Evolutionary conservation across 2,113 vertebrate genomes (phyloP), one percentile per base, ranked within the genome.

Genomic region (Oncorhynchus masou): DNA sequence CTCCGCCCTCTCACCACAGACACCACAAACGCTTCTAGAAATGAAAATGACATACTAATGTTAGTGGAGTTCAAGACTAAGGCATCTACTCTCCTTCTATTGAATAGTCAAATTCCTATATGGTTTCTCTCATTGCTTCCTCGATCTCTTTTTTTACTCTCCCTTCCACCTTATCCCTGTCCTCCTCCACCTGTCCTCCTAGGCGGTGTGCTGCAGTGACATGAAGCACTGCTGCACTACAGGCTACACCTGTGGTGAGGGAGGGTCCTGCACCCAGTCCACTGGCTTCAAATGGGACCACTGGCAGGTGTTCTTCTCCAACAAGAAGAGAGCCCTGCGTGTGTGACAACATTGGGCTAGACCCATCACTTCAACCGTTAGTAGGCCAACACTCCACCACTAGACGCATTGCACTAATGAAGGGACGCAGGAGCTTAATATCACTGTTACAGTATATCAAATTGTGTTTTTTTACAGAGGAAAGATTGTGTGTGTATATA

Each of bases 151-250:
- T 24, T 19, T 51, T 19, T 16, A 39, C 19, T 22, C 39, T 65
- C 45, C 73, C 19, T 27, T 3, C 48, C 25, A 13, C 68, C 64
- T 68, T 45, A 20, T 20, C 7, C 5, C 71, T 15, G 49, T 34
- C 82, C 4, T 79, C 12, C 48, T 24, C 6, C 19, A 4, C 1
- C 29, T 77, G 48, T 67, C 79, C 57, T 70, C 48, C 25, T 59
- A 2, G 92, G 93, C 89, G 6, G 88, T 90, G 77, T 94, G 93
- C 79, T 94, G 93, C 79, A 75, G 48, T 6, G 85, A 93, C 76
- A 90, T 88, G 88, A 0, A n/a, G 48, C 88, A 90, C 85, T 94
- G 93, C 85, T 94, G 93, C 51, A 87, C 84, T 0, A 0, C 2
- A 0, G 88, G 87, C 68, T 84, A 70, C 80, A 83, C 68, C 29